Base-by-base conservation (phyloP, 2,113 vertebrate species). In the Halcyon senegalensis region DNA sequence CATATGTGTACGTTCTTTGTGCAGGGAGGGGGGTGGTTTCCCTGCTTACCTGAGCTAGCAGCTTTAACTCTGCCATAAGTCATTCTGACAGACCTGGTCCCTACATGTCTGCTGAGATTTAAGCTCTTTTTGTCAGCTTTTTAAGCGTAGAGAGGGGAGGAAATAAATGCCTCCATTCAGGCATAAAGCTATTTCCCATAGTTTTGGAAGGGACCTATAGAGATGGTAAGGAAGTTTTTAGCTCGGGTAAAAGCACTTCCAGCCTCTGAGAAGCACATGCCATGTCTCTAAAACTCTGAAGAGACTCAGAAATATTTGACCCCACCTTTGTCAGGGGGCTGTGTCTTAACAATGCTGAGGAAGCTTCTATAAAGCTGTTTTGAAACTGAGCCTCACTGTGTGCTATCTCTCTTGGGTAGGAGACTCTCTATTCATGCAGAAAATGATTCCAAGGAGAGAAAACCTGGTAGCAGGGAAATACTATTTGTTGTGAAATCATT, bases 81-180 rank as follows among this genome's bases (percentile, higher is more conserved):
- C 60, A 31, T 90, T 43, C 48, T 81, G 83, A n/a, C 60, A 84
- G 72, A 35, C 16, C 11, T 1, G 9, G 30, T 84, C 94, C 79
- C 68, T 56, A 39, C 76, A 72, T 90, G 53, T 35, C 83, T 94
- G 79, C 88, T 94, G 76, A 88, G 73, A 87, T 89, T 46, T 60
- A 83, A 87, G 51, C 35, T 70, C 30, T 59, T 44, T 69, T 35
- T 70, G 59, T 77, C 75, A 80, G 63, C 24, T 70, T 83, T 69
- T 74, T 46, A 63, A 64, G 11, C 2, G 2, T 2, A 24, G 41
- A 56, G 33, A 64, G 39, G 7, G 27, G 35, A 81, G 21, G 51
- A n/a, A 74, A 37, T 51, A 59, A 63, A 70, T 77, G n/a, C 12
- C 21, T 33, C 15, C 8, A 1, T 91, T 88, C 33, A 59, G 35